Evolutionary conservation across 2,113 vertebrate genomes (phyloP).

Genomic region (Hypocryptadius cinnamomeus): DNA sequence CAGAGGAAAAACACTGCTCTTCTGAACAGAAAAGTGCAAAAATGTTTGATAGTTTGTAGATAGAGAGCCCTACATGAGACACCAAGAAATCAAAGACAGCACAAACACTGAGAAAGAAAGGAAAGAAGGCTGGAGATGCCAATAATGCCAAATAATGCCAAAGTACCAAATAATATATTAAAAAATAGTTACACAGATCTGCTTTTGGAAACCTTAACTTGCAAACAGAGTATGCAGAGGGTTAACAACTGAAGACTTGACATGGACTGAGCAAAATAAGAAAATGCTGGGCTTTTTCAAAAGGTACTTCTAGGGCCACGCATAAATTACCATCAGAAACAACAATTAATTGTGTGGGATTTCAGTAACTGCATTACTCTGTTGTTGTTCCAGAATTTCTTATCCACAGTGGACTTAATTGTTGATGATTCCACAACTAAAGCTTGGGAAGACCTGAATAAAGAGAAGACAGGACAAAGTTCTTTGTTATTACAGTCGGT

Average conservation of each 20-base stretch:
- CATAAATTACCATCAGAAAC: background rate
- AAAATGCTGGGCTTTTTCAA: background rate
- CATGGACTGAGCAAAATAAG: background rate
- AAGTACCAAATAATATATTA: background rate
- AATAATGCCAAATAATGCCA: background rate
- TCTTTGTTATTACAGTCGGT: conserved; percentile 66
- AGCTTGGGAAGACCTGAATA: conserved; percentile 1
- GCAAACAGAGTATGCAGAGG: background rate
- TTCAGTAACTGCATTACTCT: background rate
- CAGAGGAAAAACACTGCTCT: background rate
- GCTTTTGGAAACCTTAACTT: background rate
- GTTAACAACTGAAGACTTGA: background rate
- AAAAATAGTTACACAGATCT: background rate
- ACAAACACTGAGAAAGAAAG: background rate
- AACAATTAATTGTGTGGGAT: background rate
- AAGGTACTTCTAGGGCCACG: fast-evolving
- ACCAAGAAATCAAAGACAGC: background rate
- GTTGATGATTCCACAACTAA: conserved; percentile 53
- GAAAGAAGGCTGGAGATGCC: background rate
- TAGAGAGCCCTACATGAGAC: background rate
- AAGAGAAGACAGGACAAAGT: background rate
- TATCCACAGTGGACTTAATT: conserved; percentile 64
- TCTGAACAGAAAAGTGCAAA: background rate
- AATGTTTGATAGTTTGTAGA: background rate
- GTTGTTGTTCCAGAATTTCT: conserved; percentile 70